Conservation (phyloP, 2,113 vertebrate genomes). For the Stigmatopora nigra region DNA sequence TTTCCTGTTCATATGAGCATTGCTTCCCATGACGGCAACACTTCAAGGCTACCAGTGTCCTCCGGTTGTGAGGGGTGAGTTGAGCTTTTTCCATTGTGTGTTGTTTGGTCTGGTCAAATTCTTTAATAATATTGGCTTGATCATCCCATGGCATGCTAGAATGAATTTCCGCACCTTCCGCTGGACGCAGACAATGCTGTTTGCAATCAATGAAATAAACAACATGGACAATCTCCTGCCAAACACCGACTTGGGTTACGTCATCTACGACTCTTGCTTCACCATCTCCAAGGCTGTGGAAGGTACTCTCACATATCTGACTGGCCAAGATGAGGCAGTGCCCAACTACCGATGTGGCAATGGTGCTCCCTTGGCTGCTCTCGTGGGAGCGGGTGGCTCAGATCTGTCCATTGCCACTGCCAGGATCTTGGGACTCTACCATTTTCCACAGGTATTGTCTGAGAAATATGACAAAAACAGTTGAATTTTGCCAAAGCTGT, state of each 20-base stretch:
- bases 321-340: slow-evolving; percentile 78
- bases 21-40: slow-evolving; percentile 61
- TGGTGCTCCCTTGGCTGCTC: slow-evolving; percentile 68
- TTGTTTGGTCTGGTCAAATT: not conserved
- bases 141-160: slow-evolving; percentile 45
- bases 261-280: slow-evolving; percentile 80
- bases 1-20: slow-evolving; percentile 74
- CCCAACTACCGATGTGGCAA: slow-evolving; percentile 77
- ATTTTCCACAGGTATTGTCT: slow-evolving; percentile 73
- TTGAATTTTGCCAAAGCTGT: not conserved
- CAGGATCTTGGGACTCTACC: slow-evolving; percentile 77
- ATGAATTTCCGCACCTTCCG: slow-evolving; percentile 79
- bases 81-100: not conserved
- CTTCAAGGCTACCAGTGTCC: slow-evolving; percentile 68
- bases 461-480: not conserved
- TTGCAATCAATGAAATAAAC: slow-evolving; percentile 79
- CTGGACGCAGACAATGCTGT: slow-evolving; percentile 82
- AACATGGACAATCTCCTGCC: slow-evolving; percentile 65
- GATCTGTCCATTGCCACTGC: slow-evolving; percentile 78
- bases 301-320: slow-evolving; percentile 74
- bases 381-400: slow-evolving; percentile 75
- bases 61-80: slow-evolving; percentile 77
- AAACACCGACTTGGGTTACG: slow-evolving; percentile 72
- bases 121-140: not conserved
- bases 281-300: slow-evolving; percentile 80